Evolutionary conservation across 2,888 invertebrate genomes (phyloP), one percentile per base, ranked within the genome.

Genomic region (Ceraclea dissimilis): DNA sequence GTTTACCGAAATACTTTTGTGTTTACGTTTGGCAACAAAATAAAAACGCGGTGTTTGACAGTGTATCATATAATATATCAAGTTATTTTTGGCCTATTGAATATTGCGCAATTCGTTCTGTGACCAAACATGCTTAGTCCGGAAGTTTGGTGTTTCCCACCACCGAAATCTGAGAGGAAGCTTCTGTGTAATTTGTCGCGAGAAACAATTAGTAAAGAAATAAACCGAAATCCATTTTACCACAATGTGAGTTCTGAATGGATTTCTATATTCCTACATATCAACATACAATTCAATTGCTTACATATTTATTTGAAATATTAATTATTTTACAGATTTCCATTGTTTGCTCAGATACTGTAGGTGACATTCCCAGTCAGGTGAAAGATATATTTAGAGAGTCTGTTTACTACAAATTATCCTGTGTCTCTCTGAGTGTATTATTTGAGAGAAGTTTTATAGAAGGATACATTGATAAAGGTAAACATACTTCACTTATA

Each of bases 401-500:
- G 64, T 74, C 70, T 63, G 77, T 79, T 63, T 81, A 80, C 68
- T 83, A 82, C 65, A 75, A 74, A 67, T 63, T 81, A 51, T 65
- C 67, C 49, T 66, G 70, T 55, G 63, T 82, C 11, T 67, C 67
- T 52, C 63, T 75, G n/a, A 67, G 65, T 46, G 75, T 78, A 62
- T 66, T 82, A 18, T 63, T 80, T 46, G 68, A 73, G 46, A 68
- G 69, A 57, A 69, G 73, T 54, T 82, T 83, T 65, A 69, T 82
- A 46, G 71, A 76, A 57, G 74, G 74, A 62, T 83, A 82, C 67
- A 68, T 82, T 10, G 76, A 75, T 63, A 72, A 73, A 73, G 83
- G 83, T 79, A 66, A 65, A 65, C 54, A 26, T 26, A 10, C 10
- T n/a, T n/a, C n/a, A n/a, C n/a, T n/a, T n/a, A n/a, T n/a, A n/a